These are phyloP conservation scores for Bombyx mori DNA, from an alignment of 1,140 invertebrate species.

Conservation along the genomic window ASM3026992v2 NC_085127.1:10639501-10640000, in stretches of 20 bases:
- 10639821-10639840: slow-evolving; percentile 13
- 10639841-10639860: slow-evolving; percentile 28
- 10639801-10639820: slow-evolving; percentile 41
- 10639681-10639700: slow-evolving; percentile 68
- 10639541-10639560: too few species aligned
- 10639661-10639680: slow-evolving; percentile 33
- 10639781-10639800: slow-evolving; percentile 61
- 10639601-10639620: slow-evolving; percentile 12
- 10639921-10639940: slow-evolving; percentile 26
- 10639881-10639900: slow-evolving; percentile 49
- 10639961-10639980: slow-evolving; percentile 13
- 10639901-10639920: slow-evolving; percentile 26
- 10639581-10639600: neutral
- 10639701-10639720: slow-evolving; percentile 64
- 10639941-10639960: slow-evolving; percentile 13
- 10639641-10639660: slow-evolving; percentile 49
- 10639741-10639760: slow-evolving; percentile 61
- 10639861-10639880: slow-evolving; percentile 57
- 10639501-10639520: too few species aligned
- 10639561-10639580: neutral
- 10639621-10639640: slow-evolving; percentile 22
- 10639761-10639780: slow-evolving; percentile 69
- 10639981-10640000: neutral
- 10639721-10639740: slow-evolving; percentile 63
- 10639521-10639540: too few species aligned